Percentiles rank a stretch among this genome's conserved stretches.
Evolutionary conservation across 2,797 vertebrate genomes (phyloP).

Genomic region (Tympanoctomys barrerae): DNA sequence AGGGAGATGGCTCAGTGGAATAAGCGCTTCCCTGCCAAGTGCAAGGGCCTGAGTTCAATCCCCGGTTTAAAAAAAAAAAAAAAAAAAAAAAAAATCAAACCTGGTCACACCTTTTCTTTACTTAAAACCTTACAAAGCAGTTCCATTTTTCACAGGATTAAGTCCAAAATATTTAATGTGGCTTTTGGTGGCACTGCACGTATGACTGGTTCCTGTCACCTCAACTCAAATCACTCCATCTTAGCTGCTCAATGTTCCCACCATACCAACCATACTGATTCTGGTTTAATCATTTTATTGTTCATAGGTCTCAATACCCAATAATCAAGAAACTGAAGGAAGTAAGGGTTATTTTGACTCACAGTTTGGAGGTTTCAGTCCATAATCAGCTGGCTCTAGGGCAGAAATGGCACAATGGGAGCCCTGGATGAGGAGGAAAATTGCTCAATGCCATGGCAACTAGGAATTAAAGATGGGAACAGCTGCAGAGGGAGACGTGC

Average conservation of each 20-base stretch:
- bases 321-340: not conserved
- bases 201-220: not conserved
- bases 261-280: not conserved
- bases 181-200: not conserved
- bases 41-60: no score
- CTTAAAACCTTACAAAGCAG: not conserved
- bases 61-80: no score
- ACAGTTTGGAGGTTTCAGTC: not conserved
- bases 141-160: constrained; percentile 28
- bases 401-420: not conserved
- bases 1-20: no score
- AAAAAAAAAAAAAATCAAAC: not conserved
- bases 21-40: no score
- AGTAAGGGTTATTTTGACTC: not conserved
- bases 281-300: not conserved
- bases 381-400: not conserved
- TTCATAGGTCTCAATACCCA: not conserved
- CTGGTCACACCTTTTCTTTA: not conserved
- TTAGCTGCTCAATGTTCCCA: not conserved
- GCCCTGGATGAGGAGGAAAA: not conserved
- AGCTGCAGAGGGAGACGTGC: not conserved
- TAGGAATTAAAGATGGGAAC: not conserved
- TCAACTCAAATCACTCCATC: not conserved
- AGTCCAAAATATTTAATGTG: not conserved
- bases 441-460: not conserved